Base-by-base conservation (phyloP, 2,888 invertebrate genomes). In the Lamellibrachia columna region DNA sequence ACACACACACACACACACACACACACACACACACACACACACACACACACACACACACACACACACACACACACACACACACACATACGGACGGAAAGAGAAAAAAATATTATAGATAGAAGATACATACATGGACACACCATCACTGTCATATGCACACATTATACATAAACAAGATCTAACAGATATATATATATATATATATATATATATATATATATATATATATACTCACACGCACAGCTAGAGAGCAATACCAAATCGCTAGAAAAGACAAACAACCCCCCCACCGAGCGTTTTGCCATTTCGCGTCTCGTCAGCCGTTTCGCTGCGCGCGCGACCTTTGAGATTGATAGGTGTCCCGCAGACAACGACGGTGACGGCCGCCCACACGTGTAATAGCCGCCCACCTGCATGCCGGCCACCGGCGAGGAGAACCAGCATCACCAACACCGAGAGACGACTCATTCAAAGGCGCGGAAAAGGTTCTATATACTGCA, bases 281-380 rank as follows among this genome's bases (percentile, higher is more conserved):
- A 22, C 75, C 75, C n/a, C n/a, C 28, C 75, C 75, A 75, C 75
- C n/a, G 75, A 75, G 22, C 75, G 75, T 75, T 75, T 75, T 75
- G 75, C 75, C 75, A 75, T 75, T 75, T 75, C 22, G 75, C 75
- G 22, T 22, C 75, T 22, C 75, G 75, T 75, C 75, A 75, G 75
- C 75, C 75, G 75, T 75, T 75, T 75, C 22, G 75, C 22, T 75
- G 75, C 75, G 75, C 75, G 75, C 75, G 75, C 75, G 75, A 75
- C 75, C 75, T 75, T 75, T 75, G 75, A 75, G 75, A 15, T 75
- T 75, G 75, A 75, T 75, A 75, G 75, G 75, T 75, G 75, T 75
- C 75, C 75, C 75, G 75, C 75, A 15, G 22, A 75, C 75, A 60
- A 22, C 75, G 22, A 22, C 75, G 75, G n/a, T 75, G 75, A 75